These are phyloP conservation scores for Timandra comae DNA, from an alignment of 2,888 invertebrate species.

Conservation along the genomic window DNA sequence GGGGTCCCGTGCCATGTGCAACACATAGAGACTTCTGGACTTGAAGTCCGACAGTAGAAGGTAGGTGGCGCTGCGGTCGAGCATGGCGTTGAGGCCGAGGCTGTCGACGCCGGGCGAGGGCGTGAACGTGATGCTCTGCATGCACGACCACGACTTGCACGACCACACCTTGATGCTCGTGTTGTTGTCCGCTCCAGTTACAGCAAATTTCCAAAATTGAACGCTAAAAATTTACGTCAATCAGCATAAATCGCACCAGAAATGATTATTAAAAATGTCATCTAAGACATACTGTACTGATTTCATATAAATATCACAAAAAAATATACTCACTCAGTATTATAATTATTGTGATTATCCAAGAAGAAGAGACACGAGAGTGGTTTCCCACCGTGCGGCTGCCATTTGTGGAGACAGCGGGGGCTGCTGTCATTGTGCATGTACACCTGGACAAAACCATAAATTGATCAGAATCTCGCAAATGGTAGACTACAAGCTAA, in stretches of 20 bases:
- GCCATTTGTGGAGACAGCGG: constrained; percentile 94
- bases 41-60: constrained; percentile 92
- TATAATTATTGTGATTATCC: constrained; percentile 90
- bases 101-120: constrained; percentile 55
- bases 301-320: too few relatives aligned
- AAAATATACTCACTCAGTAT: constrained; percentile 81
- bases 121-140: constrained; percentile 89
- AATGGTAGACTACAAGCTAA: too few relatives aligned
- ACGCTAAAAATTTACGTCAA: constrained; percentile 33
- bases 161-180: constrained; percentile 95
- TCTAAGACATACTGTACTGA: too few relatives aligned
- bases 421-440: constrained; percentile 82
- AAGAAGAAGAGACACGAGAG: constrained; percentile 94
- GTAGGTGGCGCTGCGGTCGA: constrained; percentile 91
- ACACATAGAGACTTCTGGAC: constrained; percentile 88
- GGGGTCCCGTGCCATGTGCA: constrained; percentile 78
- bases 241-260: too few relatives aligned
- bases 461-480: too few relatives aligned
- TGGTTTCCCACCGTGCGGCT: constrained; percentile 91
- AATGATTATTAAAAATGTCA: too few relatives aligned
- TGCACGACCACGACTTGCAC: constrained; percentile 94
- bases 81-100: constrained; percentile 82
- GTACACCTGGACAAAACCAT: constrained; percentile 81
- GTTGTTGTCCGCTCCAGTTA: constrained; percentile 94
- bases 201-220: constrained; percentile 96